Evolutionary conservation across 2,113 vertebrate species (phyloP).

Genomic region (Caranx melampygus): DNA sequence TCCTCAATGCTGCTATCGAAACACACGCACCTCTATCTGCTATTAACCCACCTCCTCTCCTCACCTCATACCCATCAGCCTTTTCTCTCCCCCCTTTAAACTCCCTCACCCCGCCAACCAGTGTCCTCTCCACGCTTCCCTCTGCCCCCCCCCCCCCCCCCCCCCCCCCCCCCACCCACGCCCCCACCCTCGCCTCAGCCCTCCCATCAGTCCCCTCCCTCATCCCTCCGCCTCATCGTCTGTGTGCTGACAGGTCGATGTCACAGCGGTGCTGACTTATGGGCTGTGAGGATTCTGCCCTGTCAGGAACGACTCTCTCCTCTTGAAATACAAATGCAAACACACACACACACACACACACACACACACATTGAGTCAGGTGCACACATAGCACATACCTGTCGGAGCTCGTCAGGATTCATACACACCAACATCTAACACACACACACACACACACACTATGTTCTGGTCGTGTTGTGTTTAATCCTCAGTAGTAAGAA

Average conservation of each 20-base stretch:
- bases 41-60: slow-evolving; percentile 24
- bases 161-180: neutral
- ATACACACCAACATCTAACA: slow-evolving; percentile 29
- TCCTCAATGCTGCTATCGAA: slow-evolving; percentile 13
- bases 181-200: neutral
- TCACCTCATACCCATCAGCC: slow-evolving; percentile 25
- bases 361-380: slow-evolving; percentile 44
- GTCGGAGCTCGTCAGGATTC: slow-evolving; percentile 57
- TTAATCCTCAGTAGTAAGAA: slow-evolving; percentile 18
- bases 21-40: slow-evolving; percentile 20
- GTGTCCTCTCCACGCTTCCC: slow-evolving; percentile 56
- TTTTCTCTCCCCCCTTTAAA: slow-evolving; percentile 38
- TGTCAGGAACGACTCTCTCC: slow-evolving; percentile 69
- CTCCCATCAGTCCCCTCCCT: slow-evolving; percentile 47
- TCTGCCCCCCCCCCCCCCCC: slow-evolving; percentile 53
- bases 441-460: slow-evolving; percentile 27
- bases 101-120: slow-evolving; percentile 51
- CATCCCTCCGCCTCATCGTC: slow-evolving; percentile 62
- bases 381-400: slow-evolving; percentile 67
- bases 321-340: slow-evolving; percentile 50
- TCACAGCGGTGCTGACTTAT: slow-evolving; percentile 90
- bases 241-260: slow-evolving; percentile 86
- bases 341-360: slow-evolving; percentile 17
- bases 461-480: slow-evolving; percentile 13
- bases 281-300: slow-evolving; percentile 87